Evolutionary conservation across 2,113 vertebrate species (phyloP), one percentile per base, ranked within the genome.

Genomic region (Tapirus terrestris): DNA sequence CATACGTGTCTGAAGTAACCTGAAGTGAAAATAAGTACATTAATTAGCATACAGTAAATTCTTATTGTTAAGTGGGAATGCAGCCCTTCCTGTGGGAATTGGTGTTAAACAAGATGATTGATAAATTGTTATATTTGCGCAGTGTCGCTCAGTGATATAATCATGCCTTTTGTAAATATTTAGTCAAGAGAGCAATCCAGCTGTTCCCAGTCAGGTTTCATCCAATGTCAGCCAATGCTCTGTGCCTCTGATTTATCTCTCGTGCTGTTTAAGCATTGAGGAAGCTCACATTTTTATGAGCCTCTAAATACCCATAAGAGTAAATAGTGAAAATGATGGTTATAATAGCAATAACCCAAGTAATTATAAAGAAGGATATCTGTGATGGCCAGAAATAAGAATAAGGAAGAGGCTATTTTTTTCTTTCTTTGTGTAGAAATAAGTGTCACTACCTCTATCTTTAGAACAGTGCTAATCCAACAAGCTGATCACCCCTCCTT

Each of bases 131-230:
- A 98, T 98, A 98, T 98, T 99, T 98, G 53, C 98, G 97, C 63
- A 11, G 96, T 99, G 98, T 99, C 98, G 98, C 98, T 99, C 98
- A 98, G 98, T 98, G 98, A 99, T 99, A 98, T 98, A 99, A 99
- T 99, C 98, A 98, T 96, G 98, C 88, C 98, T 99, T 99, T 99
- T 98, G 98, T 99, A 99, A 99, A 99, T 99, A 99, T 99, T 99
- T 99, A 99, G 99, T 99, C 98, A 98, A 98, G 98, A 99, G 99
- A 99, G 98, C 98, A 96, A 99, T 98, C 98, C 99, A 99, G 99
- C 99, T 99, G 99, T 98, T 99, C 98, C 97, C 99, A 98, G 98
- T 97, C 98, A 99, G 98, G 98, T 98, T 98, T 98, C 98, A 98
- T 97, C 98, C 98, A 97, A 92, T 98, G 98, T 98, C 99, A 98